Base-by-base conservation (phyloP, 2,113 vertebrate species). In the Eidolon helvum region DNA sequence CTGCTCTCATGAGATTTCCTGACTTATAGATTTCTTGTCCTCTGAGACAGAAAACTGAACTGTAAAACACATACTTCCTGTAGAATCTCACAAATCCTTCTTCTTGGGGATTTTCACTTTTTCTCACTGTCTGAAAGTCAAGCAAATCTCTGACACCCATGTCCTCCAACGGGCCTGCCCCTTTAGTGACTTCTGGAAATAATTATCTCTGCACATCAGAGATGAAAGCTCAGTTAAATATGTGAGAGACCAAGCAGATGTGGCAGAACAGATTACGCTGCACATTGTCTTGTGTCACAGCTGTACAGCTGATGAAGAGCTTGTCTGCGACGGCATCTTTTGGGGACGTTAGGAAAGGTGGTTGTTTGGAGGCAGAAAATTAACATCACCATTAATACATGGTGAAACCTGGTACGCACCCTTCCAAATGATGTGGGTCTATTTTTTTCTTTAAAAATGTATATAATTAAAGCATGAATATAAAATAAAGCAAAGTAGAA, bases 221-320 rank as follows among this genome's bases (percentile, higher is more conserved):
- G 98, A 98, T 93, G 93, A 98, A 98, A 98, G 98, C 92, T 98
- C 96, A 89, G 98, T 97, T 97, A 97, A 91, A 96, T 43, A 90
- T 95, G 95, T 77, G 97, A 97, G 97, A 98, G 92, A 79, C 96
- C 96, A 80, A 97, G 96, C 98, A 97, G 97, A 98, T 97, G 98
- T 98, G 97, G 94, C 94, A 80, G 97, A 90, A 86, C 9, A 30
- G 14, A 96, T 35, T 40, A 85, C 2, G 78, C 98, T 97, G 97
- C 94, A 97, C 97, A 97, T 35, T 80, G 65, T 97, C 95, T 97
- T 66, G 10, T 97, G 97, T 98, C 97, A 94, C 79, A 95, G 95
- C 87, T 87, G 82, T 93, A 1, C 87, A 88, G 94, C 96, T 92
- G 91, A 95, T 77, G 77, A 95, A 94, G 97, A 98, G 66, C 91